Evolutionary conservation across 2,888 invertebrate species (phyloP).

Genomic region (Mystacides longicornis): DNA sequence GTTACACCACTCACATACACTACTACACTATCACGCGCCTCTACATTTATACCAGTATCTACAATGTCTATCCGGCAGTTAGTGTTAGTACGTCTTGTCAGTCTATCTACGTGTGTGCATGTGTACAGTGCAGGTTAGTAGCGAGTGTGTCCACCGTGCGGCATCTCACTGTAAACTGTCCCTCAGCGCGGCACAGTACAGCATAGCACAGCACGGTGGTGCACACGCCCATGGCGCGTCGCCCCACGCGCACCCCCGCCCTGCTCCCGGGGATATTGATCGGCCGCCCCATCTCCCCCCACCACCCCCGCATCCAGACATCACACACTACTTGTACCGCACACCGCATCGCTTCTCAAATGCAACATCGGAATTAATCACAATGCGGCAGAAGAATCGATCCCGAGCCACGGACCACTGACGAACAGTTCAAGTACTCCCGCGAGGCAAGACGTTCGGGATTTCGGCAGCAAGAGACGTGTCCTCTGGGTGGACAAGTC

Average conservation of each 20-base stretch:
- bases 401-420: neutral
- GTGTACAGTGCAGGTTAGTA: neutral
- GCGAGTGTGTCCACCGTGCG: conserved; percentile 28
- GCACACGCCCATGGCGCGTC: conserved; percentile 24
- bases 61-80: neutral
- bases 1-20: too few species aligned
- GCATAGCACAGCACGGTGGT: neutral
- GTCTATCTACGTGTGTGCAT: neutral
- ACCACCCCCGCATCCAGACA: conserved; percentile 37
- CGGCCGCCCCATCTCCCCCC: conserved; percentile 30
- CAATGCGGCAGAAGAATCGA: conserved; percentile 19
- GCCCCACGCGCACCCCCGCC: conserved; percentile 43
- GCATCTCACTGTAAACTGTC: conserved; percentile 31
- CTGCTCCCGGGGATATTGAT: conserved; percentile 41
- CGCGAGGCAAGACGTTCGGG: too few species aligned
- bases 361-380: conserved; percentile 16
- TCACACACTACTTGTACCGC: conserved; percentile 35
- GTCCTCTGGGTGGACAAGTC: too few species aligned
- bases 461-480: too few species aligned
- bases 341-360: conserved; percentile 30
- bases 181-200: conserved; percentile 4
- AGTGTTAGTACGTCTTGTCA: neutral
- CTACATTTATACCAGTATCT: neutral
- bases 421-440: too few species aligned
- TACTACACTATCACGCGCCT: too few species aligned